Evolutionary conservation across 1,140 invertebrate species (phyloP).

Genomic region (Drosophila ohnishii): DNA sequence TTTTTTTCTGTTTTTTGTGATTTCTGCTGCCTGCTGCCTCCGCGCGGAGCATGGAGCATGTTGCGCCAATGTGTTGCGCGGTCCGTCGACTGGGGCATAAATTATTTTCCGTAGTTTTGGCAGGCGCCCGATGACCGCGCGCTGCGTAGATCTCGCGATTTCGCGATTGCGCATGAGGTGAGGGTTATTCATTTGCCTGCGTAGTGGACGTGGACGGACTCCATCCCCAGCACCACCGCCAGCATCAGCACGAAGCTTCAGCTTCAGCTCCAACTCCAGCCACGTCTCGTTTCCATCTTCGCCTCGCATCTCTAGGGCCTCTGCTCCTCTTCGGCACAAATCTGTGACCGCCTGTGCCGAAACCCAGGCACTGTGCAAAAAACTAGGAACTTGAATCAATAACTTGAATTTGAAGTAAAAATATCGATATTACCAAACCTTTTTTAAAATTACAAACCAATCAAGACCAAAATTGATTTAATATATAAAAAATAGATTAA

Average conservation of each 20-base stretch:
- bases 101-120: conserved; percentile 83
- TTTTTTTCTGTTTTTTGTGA: conserved; percentile 11
- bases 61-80: conserved; percentile 79
- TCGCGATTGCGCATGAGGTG: conserved; percentile 73
- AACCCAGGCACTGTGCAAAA: conserved; percentile 9
- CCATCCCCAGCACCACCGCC: conserved; percentile 14
- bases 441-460: too few species aligned
- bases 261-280: conserved; percentile 1
- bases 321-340: conserved; percentile 30
- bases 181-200: conserved; percentile 71
- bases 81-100: conserved; percentile 76
- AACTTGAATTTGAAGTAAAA: background rate
- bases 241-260: conserved; percentile 9
- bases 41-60: conserved; percentile 55
- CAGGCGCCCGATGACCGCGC: conserved; percentile 77
- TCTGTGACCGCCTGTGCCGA: conserved; percentile 52
- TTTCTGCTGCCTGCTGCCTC: conserved; percentile 24
- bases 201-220: conserved; percentile 34
- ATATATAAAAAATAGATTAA: too few species aligned
- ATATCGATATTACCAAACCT: too few species aligned
- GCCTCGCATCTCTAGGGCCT: conserved; percentile 27
- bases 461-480: too few species aligned
- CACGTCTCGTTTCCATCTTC: conserved; percentile 12
- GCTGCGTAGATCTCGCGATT: conserved; percentile 75
- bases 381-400: too few species aligned